Evolutionary conservation across 64 coral and sea anemone genomes (phyloP).

Genomic region (Acropora yongei): DNA sequence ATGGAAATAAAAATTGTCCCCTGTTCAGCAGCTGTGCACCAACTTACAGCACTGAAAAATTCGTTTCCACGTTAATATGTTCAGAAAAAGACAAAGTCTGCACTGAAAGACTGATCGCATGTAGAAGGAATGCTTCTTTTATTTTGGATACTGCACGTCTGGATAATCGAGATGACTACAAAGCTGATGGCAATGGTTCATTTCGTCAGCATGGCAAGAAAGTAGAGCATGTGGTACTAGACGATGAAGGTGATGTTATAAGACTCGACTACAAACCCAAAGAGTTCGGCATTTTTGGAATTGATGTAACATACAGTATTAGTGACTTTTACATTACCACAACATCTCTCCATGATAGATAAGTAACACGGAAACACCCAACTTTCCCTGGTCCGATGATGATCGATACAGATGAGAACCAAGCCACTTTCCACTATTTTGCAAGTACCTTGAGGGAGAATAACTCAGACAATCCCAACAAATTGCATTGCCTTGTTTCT

Average conservation of each 20-base stretch:
- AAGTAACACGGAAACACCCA: slow-evolving; percentile 7
- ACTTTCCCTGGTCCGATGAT: slow-evolving; percentile 51
- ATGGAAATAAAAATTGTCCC: neutral
- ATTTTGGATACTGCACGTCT: slow-evolving; percentile 7
- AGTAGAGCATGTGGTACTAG: neutral
- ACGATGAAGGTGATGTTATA: slow-evolving; percentile 15
- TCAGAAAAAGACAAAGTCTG: slow-evolving; percentile 4
- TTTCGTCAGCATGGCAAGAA: slow-evolving; percentile 6
- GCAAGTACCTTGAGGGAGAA: slow-evolving; percentile 30
- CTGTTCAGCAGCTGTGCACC: slow-evolving; percentile 1
- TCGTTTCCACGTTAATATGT: slow-evolving; percentile 8
- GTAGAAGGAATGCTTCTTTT: neutral
- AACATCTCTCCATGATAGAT: slow-evolving; percentile 44
- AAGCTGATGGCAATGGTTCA: slow-evolving; percentile 10
- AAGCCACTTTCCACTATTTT: slow-evolving; percentile 46
- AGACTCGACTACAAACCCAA: neutral
- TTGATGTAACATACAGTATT: slow-evolving; percentile 59
- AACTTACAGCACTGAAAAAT: slow-evolving; percentile 14
- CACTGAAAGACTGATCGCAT: slow-evolving; percentile 10
- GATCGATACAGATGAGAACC: slow-evolving; percentile 19
- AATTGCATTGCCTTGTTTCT: neutral
- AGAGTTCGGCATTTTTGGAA: slow-evolving; percentile 20
- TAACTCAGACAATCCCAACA: slow-evolving; percentile 2
- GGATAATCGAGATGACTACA: slow-evolving; percentile 6
- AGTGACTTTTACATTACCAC: slow-evolving; percentile 56